Percentiles rank a stretch among this genome's conserved stretches.
Evolutionary conservation across 2,113 vertebrate genomes (phyloP).

Genomic region (Brienomyrus longianalis): DNA sequence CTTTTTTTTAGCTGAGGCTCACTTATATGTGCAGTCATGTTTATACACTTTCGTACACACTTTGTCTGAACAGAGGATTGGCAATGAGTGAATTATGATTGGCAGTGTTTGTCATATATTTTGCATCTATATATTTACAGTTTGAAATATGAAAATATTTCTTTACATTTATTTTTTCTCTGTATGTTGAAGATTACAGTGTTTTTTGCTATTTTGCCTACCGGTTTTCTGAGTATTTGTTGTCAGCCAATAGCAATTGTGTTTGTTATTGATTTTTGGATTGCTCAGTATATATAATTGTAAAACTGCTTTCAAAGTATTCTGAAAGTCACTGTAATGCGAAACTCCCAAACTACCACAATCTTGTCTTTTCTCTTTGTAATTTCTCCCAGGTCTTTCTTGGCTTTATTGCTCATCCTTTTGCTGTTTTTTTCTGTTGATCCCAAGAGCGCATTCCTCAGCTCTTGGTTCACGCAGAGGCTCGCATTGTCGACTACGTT

Average conservation of each 20-base stretch:
- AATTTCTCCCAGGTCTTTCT: neutral
- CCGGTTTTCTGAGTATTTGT: neutral
- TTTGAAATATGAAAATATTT: neutral
- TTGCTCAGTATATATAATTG: neutral
- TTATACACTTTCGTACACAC: neutral
- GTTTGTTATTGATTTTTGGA: neutral
- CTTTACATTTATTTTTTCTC: neutral
- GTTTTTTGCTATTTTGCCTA: neutral
- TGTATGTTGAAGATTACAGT: neutral
- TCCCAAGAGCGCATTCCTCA: neutral
- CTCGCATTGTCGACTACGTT: neutral
- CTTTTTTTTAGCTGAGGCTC: neutral
- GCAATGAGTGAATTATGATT: neutral
- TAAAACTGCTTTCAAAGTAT: neutral
- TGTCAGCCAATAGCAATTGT: neutral
- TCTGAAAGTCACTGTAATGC: neutral
- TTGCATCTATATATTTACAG: neutral
- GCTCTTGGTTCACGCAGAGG: neutral
- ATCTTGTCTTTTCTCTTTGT: neutral
- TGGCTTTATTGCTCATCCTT: neutral
- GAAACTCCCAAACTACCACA: neutral
- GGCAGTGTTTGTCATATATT: neutral
- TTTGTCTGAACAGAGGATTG: neutral
- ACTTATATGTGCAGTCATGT: neutral
- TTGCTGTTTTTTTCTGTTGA: neutral